Conservation (phyloP, 2,888 invertebrate genomes). For the Sepioteuthis lessoniana region DNA sequence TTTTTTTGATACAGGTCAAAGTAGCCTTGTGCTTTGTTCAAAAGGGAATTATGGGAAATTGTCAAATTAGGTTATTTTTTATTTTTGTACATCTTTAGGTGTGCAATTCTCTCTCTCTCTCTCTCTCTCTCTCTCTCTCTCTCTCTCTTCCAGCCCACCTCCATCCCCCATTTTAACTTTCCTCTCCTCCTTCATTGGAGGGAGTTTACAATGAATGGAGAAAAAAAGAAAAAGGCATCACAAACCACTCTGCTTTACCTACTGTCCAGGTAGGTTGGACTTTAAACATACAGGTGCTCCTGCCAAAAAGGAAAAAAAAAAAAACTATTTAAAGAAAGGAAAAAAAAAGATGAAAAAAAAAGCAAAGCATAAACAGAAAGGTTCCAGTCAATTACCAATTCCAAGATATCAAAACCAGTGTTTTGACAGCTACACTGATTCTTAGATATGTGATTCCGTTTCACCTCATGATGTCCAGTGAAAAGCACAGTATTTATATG, state of each 20-base stretch:
- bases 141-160: not conserved
- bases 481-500: slow-evolving; percentile 48
- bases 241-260: slow-evolving; percentile 51
- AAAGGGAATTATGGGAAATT: slow-evolving; percentile 46
- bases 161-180: not conserved
- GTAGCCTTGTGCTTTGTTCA: slow-evolving; percentile 46
- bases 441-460: slow-evolving; percentile 48
- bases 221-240: slow-evolving; percentile 46
- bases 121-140: not conserved
- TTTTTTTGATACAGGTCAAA: slow-evolving; percentile 36
- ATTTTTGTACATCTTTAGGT: slow-evolving; percentile 47
- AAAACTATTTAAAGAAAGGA: slow-evolving; percentile 10
- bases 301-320: not conserved
- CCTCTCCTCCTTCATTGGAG: slow-evolving; percentile 48
- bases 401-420: slow-evolving; percentile 40
- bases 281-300: slow-evolving; percentile 46
- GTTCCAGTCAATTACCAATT: slow-evolving; percentile 34
- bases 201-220: slow-evolving; percentile 44
- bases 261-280: slow-evolving; percentile 44
- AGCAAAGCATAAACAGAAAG: slow-evolving; percentile 40
- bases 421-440: slow-evolving; percentile 42
- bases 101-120: not conserved
- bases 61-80: slow-evolving; percentile 48
- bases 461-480: slow-evolving; percentile 48
- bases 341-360: not conserved